Conservation (phyloP, 1,140 invertebrate genomes). For the Limonius californicus region DNA sequence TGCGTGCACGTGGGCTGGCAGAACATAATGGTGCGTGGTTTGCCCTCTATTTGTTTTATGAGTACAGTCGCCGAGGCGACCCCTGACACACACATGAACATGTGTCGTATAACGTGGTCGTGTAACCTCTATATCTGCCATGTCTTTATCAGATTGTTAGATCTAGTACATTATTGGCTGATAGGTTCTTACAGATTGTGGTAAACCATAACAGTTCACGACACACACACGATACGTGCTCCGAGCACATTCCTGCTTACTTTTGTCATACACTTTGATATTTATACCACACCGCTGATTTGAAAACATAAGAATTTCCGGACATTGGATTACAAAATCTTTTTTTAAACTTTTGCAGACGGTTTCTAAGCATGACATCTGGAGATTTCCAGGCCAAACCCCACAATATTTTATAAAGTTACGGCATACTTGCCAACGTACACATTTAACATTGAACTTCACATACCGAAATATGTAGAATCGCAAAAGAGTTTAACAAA, state of each 20-base stretch:
- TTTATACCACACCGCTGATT: no score
- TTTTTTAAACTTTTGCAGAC: no score
- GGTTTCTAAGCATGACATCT: no score
- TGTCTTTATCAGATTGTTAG: not conserved
- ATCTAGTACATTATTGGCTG: conserved; percentile 1
- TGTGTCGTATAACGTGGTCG: not conserved
- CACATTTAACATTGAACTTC: no score
- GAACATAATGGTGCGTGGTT: not conserved
- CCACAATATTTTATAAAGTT: no score
- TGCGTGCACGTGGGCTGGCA: not conserved
- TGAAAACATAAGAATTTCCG: no score
- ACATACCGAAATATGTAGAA: no score
- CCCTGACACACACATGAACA: not conserved
- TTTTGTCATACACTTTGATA: not conserved
- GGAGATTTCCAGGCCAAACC: no score
- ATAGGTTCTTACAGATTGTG: conserved; percentile 1
- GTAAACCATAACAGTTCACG: conserved; percentile 1
- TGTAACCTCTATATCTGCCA: not conserved
- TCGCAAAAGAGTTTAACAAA: no score
- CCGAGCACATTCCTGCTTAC: not conserved
- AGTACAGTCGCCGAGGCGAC: not conserved
- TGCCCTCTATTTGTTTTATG: not conserved
- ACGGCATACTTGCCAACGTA: no score
- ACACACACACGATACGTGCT: not conserved
- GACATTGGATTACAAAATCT: no score